Percentiles rank a stretch among this genome's conserved stretches.
phyloP scores from a whole-genome alignment of 2,797 vertebrate species.

The Danionella dracula region DNA sequence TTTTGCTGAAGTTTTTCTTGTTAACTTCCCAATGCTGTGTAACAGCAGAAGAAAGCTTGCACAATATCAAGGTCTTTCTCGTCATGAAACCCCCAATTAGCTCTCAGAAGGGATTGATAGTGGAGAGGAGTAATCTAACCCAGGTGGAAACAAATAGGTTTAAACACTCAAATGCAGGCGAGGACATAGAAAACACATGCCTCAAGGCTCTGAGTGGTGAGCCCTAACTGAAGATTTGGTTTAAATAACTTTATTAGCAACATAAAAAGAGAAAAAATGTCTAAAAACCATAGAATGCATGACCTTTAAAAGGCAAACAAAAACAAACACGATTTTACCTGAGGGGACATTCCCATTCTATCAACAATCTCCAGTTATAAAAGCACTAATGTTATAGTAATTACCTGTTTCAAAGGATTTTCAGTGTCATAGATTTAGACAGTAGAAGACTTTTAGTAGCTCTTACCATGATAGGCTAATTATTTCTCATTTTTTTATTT shows the following conservation, averaged over 20 bases:
- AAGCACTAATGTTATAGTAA: too few species aligned
- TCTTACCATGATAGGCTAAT: too few species aligned
- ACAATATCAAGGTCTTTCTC: not conserved
- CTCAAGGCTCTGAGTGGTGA: not conserved
- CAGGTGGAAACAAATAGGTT: not conserved
- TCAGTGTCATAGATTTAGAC: too few species aligned
- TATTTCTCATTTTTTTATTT: too few species aligned
- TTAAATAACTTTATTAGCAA: not conserved
- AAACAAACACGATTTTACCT: too few species aligned
- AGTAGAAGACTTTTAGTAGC: too few species aligned
- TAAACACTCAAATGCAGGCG: not conserved
- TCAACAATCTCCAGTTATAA: too few species aligned
- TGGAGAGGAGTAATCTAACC: conserved; percentile 8
- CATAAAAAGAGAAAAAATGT: not conserved
- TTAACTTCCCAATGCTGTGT: too few species aligned
- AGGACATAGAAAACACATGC: not conserved
- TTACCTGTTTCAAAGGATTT: too few species aligned
- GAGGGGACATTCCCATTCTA: too few species aligned
- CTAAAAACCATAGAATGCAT: not conserved
- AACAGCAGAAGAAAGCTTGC: not conserved
- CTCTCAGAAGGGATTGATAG: not conserved
- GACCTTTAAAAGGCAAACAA: not conserved
- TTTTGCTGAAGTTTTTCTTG: too few species aligned
- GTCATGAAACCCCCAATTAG: not conserved
- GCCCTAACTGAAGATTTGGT: not conserved